Evolutionary conservation across 2,113 vertebrate species (phyloP), one percentile per base, ranked within the genome.

Genomic region (Malurus alboscapulatus): DNA sequence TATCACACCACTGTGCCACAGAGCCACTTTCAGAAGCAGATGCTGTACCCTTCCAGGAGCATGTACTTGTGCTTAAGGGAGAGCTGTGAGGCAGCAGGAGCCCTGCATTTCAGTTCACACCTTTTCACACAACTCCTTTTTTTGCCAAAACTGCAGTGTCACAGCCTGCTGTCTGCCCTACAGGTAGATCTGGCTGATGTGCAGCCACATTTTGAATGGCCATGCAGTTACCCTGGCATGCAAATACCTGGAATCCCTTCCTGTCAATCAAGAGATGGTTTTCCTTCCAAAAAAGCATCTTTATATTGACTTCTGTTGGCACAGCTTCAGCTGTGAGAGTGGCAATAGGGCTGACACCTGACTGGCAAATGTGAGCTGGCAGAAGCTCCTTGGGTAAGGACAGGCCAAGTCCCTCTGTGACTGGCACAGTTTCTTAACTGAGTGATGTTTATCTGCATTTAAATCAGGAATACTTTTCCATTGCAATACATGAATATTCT

Each of bases 321-420:
- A 66, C 24, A 65, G 30, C 13, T 78, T 87, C 66, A 65, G 38
- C 45, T 62, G 24, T 8, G 69, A 62, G 45, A 68, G 20, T 32
- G 42, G 50, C 78, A 85, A 34, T 45, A 54, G 47, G 17, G 42
- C 32, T 90, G 82, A 69, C 63, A 80, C 34, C 63, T 80, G 78
- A 75, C 84, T 87, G 92, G 75, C 38, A 94, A 66, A 88, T 88
- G 14, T 54, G 47, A 62, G 44, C 50, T 96, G 93, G 79, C 85
- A 94, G 38, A 90, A 54, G 14, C 65, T 83, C 78, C 32, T 73
- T 42, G 45, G 34, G 74, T 55, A 88, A 83, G 79, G 42, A 16
- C 24, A 66, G 63, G 68, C 86, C 83, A 95, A 93, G 40, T 84
- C 44, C 30, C 90, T 90, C 83, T 83, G 63, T 47, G 58, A 48